Evolutionary conservation across 2,797 vertebrate species (phyloP).

Genomic region (Falco cherrug): DNA sequence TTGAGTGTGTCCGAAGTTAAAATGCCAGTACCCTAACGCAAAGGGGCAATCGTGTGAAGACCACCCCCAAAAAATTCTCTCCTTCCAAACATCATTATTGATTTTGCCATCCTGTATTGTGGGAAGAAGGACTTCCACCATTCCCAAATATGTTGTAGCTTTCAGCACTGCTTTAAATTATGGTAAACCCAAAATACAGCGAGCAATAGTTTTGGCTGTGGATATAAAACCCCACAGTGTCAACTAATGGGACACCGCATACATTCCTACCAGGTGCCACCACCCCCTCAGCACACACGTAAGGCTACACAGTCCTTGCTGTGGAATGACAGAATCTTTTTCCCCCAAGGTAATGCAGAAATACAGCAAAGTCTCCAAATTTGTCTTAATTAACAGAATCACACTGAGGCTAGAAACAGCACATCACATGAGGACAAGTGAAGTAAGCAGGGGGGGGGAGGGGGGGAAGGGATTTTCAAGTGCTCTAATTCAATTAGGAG

Average conservation of each 20-base stretch:
- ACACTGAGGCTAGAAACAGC: conserved; percentile 62
- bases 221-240: background rate
- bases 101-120: background rate
- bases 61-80: background rate
- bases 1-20: background rate
- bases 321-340: background rate
- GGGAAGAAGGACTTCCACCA: background rate
- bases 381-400: conserved; percentile 76
- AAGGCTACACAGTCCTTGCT: background rate
- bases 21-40: background rate
- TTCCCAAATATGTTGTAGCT: background rate
- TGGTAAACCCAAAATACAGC: background rate
- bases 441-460: background rate
- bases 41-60: background rate
- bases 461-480: conserved; percentile 64
- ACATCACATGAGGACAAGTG: conserved; percentile 53
- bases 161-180: background rate
- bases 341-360: conserved; percentile 43
- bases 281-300: background rate
- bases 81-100: background rate
- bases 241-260: background rate
- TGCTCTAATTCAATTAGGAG: conserved; percentile 83
- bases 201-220: background rate
- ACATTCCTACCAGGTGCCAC: background rate
- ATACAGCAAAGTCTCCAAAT: conserved; percentile 69